Evolutionary conservation across 2,113 vertebrate species (phyloP), one percentile per base, ranked within the genome.

Genomic region (Halcyon senegalensis): DNA sequence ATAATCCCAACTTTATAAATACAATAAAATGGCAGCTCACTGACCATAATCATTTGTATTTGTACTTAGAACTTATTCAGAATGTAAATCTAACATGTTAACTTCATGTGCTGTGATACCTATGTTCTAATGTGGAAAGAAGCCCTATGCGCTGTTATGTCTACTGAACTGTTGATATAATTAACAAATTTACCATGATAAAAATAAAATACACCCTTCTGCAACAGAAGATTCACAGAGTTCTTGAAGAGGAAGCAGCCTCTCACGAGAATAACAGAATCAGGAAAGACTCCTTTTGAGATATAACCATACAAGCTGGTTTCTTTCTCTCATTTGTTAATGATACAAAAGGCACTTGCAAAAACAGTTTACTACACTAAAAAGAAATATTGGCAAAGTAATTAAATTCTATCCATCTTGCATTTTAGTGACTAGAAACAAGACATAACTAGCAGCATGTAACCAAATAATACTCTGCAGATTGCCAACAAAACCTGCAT

Each of bases 241-340:
- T 8, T 81, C 56, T 68, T 28, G 43, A 43, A 76, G 16, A 87
- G 27, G 25, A 18, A 79, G 60, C 60, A 77, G 55, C 14, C 48
- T 77, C 60, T 77, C 63, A 19, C 2, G 17, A 89, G 59, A 75
- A 4, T 8, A 2, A 53, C 41, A 85, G 41, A 72, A 68, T 10
- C 20, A n/a, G 33, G 16, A 39, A 89, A 89, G 2, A 3, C 6
- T 91, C 39, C 51, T 56, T 88, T 9, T 53, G 63, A 66, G 23
- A 12, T 6, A 15, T 1, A 46, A 17, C 31, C 35, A 31, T 2
- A 72, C 0, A 0, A 83, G 20, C 19, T 43, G 41, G 16, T 83
- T 55, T 37, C 68, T 70, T 43, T 60, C 68, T 41, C 58, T 39
- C 30, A 28, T 53, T 72, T 46, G 17, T 55, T 74, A 62, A 75